Evolutionary conservation across 2,113 vertebrate genomes (phyloP).

Genomic region (Melanotaenia duboulayi): DNA sequence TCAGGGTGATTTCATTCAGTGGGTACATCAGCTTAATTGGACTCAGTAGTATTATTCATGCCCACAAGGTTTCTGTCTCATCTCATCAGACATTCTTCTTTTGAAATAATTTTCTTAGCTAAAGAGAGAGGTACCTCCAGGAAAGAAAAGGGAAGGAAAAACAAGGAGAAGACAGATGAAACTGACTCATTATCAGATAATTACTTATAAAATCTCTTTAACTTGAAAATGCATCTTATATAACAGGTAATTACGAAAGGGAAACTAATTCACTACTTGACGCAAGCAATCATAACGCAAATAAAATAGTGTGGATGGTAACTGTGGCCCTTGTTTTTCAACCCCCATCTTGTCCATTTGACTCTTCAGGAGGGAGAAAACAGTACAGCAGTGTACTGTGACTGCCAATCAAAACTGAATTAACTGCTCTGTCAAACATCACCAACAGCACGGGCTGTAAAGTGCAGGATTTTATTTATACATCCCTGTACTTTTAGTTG

Average conservation of each 20-base stretch:
- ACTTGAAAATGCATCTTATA: conserved; percentile 8
- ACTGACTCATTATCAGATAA: conserved; percentile 51
- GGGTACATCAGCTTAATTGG: conserved; percentile 75
- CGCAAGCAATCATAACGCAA: conserved; percentile 5
- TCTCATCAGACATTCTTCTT: conserved; percentile 53
- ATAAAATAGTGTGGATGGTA: conserved; percentile 26
- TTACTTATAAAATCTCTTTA: conserved; percentile 29
- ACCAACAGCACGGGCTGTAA: conserved; percentile 33
- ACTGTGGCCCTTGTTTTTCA: conserved; percentile 36
- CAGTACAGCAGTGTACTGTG: conserved; percentile 42
- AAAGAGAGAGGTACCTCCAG: conserved; percentile 41
- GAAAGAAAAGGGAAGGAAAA: conserved; percentile 5
- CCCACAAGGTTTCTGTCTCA: conserved; percentile 70
- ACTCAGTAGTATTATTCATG: conserved; percentile 69
- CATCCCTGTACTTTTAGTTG: no score
- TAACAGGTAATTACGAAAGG: conserved; percentile 8
- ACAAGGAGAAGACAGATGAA: conserved; percentile 20
- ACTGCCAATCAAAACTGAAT: conserved; percentile 50
- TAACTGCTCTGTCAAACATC: conserved; percentile 36
- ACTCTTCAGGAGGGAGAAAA: conserved; percentile 23
- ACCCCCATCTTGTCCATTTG: conserved; percentile 20
- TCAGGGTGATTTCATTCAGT: conserved; percentile 71
- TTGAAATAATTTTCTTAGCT: conserved; percentile 54
- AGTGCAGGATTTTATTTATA: no score
- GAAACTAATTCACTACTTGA: neutral